These are phyloP conservation scores for Aphelinus certus DNA, from an alignment of 1,140 invertebrate species.

Conservation along the genomic window DNA sequence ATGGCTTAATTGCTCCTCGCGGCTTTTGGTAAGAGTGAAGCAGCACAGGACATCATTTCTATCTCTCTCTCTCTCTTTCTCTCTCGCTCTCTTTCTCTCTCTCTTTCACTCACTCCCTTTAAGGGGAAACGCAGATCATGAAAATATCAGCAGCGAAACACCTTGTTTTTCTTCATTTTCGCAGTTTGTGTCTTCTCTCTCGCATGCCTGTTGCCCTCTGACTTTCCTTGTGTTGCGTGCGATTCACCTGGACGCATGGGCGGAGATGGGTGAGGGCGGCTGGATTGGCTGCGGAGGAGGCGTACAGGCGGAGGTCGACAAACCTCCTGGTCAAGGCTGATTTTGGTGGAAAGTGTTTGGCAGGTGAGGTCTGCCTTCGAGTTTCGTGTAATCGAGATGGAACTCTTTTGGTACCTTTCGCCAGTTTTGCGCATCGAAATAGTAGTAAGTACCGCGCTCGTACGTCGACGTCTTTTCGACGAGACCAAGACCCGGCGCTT, in stretches of 20 bases:
- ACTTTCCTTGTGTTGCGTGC: not conserved
- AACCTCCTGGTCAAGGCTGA: conserved; percentile 65
- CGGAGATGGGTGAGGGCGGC: conserved; percentile 24
- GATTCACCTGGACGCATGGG: conserved; percentile 34
- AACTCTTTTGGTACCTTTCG: conserved; percentile 96
- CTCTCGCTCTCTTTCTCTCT: too few relatives aligned
- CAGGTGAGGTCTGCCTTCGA: conserved; percentile 85
- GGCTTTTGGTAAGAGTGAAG: conserved; percentile 26
- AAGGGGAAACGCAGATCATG: conserved; percentile 4
- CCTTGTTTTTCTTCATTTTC: conserved; percentile 13
- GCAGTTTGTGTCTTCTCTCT: conserved; percentile 7
- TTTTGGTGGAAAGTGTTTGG: conserved; percentile 62
- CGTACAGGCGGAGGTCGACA: conserved; percentile 33
- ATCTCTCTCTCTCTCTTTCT: too few relatives aligned
- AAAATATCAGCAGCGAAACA: conserved; percentile 25
- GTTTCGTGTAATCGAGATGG: conserved; percentile 96
- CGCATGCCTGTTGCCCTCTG: not conserved
- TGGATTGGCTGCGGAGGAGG: not conserved
- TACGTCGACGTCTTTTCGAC: conserved; percentile 94
- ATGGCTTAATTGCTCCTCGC: conserved; percentile 61
- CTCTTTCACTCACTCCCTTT: too few relatives aligned
- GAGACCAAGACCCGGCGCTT: conserved; percentile 91
- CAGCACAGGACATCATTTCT: conserved; percentile 29
- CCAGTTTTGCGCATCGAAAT: conserved; percentile 98
- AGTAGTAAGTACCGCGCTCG: conserved; percentile 98